phyloP scores from a whole-genome alignment of 2,113 vertebrate species.

The Entelurus aequoreus region DNA sequence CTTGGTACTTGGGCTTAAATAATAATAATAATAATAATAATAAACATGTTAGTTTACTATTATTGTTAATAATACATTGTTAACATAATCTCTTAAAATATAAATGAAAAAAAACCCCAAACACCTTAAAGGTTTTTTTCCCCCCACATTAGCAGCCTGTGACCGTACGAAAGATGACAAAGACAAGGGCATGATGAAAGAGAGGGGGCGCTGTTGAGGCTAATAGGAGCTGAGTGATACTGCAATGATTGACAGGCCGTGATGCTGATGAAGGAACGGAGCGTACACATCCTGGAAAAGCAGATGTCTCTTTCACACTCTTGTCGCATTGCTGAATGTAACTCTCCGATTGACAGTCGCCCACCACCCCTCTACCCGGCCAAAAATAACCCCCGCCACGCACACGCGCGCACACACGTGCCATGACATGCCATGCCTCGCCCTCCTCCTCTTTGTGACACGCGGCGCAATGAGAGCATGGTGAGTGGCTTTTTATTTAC shows the following conservation, averaged over 20 bases:
- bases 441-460: slow-evolving; percentile 32
- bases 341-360: slow-evolving; percentile 27
- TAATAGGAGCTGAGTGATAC: slow-evolving; percentile 23
- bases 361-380: not conserved
- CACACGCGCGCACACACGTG: no score
- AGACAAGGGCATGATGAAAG: slow-evolving; percentile 1
- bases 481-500: slow-evolving; percentile 47
- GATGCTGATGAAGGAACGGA: slow-evolving; percentile 21
- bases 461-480: slow-evolving; percentile 18
- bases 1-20: no score
- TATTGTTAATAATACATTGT: no score
- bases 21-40: no score
- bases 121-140: not conserved
- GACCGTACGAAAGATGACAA: slow-evolving; percentile 7
- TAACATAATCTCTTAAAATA: no score
- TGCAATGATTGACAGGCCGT: slow-evolving; percentile 12
- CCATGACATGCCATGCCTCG: not conserved
- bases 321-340: slow-evolving; percentile 41
- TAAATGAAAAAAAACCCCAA: no score
- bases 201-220: slow-evolving; percentile 19
- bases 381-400: not conserved
- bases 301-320: slow-evolving; percentile 63
- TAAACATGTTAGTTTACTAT: no score
- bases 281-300: slow-evolving; percentile 24
- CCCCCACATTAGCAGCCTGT: not conserved